Percentiles rank a stretch among this genome's conserved stretches.
Evolutionary conservation across 2,797 vertebrate genomes (phyloP).

Genomic region (Ciconia nigra): DNA sequence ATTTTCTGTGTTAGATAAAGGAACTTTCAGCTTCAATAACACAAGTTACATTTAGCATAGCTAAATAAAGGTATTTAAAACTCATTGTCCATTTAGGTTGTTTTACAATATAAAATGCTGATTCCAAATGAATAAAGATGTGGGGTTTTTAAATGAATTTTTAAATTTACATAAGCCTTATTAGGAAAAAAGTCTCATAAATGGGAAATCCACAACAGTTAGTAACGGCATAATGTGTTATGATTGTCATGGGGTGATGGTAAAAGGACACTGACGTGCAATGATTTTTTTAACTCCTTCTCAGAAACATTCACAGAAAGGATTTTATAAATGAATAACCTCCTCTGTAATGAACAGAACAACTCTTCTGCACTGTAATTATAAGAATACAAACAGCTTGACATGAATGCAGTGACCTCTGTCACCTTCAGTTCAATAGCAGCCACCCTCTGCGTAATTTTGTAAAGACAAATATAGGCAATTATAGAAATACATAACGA

Average conservation of each 20-base stretch:
- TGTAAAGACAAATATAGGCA: not conserved
- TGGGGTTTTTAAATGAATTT: not conserved
- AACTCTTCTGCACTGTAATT: not conserved
- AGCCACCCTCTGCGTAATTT: not conserved
- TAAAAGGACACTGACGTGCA: not conserved
- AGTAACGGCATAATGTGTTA: not conserved
- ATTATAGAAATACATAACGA: not conserved
- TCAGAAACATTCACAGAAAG: not conserved
- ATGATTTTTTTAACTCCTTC: not conserved
- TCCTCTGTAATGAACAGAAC: not conserved
- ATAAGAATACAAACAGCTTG: not conserved
- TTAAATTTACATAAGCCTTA: not conserved
- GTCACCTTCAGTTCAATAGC: not conserved
- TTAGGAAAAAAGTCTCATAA: not conserved
- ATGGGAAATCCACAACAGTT: not conserved
- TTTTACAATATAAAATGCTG: not conserved
- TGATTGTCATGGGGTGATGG: rapidly evolving
- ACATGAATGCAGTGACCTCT: not conserved
- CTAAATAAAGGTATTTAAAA: not conserved
- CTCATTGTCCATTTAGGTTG: not conserved
- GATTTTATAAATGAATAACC: not conserved
- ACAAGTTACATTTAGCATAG: not conserved
- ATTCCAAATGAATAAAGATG: not conserved
- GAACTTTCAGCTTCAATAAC: not conserved
- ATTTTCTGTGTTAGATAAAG: not conserved